phyloP scores from a whole-genome alignment of 1,140 invertebrate genomes.

The Sminthurinus signatus region DNA sequence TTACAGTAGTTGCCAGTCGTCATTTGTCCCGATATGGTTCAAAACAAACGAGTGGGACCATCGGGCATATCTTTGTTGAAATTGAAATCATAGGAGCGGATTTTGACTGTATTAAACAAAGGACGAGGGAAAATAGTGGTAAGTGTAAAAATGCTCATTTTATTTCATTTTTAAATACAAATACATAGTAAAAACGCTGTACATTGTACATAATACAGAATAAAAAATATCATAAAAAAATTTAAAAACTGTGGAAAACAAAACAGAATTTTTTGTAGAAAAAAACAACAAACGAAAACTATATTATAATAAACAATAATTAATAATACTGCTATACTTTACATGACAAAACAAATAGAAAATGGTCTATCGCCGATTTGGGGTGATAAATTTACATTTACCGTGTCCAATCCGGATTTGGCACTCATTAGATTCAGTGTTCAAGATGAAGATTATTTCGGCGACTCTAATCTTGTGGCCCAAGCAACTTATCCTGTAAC shows the following conservation, averaged over 20 bases:
- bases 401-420: constrained; percentile 76
- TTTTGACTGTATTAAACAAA: constrained; percentile 73
- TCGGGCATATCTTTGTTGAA: constrained; percentile 94
- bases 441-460: constrained; percentile 96
- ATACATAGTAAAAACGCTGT: too few species aligned
- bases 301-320: too few species aligned
- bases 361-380: constrained; percentile 96
- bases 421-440: constrained; percentile 86
- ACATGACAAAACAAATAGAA: too few species aligned
- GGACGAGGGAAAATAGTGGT: constrained; percentile 60
- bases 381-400: constrained; percentile 82
- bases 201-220: too few species aligned
- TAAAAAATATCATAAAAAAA: too few species aligned
- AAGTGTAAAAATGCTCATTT: constrained; percentile 44
- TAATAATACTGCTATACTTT: too few species aligned
- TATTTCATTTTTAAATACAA: constrained; percentile 46
- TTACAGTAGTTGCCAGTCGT: constrained; percentile 55
- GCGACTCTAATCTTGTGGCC: constrained; percentile 91
- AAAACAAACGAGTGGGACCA: constrained; percentile 64
- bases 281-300: too few species aligned
- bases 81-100: constrained; percentile 86
- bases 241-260: too few species aligned
- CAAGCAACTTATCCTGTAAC: constrained; percentile 86
- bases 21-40: constrained; percentile 78
- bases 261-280: too few species aligned